Evolutionary conservation across 2,113 vertebrate species (phyloP), one percentile per base, ranked within the genome.

Genomic region (Labeo rohita): DNA sequence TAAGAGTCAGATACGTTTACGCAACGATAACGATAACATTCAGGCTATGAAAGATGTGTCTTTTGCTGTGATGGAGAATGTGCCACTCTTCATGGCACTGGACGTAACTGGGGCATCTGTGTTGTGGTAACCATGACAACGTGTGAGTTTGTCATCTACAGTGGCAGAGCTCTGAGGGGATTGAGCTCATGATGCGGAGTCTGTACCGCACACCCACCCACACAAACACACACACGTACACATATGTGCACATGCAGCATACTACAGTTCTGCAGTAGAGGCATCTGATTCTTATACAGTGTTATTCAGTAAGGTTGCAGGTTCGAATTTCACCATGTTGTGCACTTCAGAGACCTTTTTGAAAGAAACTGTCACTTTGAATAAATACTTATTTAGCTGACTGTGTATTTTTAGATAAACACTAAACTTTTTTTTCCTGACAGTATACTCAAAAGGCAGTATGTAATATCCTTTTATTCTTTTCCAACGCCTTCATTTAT

Each of bases 81-180:
- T 89, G 83, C 84, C 88, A 89, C 80, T 77, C 72, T 80, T 89
- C 89, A 87, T 87, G 39, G 90, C 91, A 61, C 88, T 87, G 85
- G 91, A 92, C 90, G 83, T 72, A 92, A 90, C 91, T 93, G 91
- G 93, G 94, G 92, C 93, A 94, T 93, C 93, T 89, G 92, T 91
- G 92, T 93, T 93, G 91, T 91, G 91, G 94, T 95, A 92, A 87
- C 94, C 90, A 94, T 94, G 93, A 94, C 92, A 92, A 94, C 93
- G 4, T 11, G 70, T 70, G 80, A 66, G 66, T 88, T 90, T 88
- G 82, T 89, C 89, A 90, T 84, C 85, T 52, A 88, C 87, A 85
- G 87, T 81, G 79, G 87, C 79, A 66, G 87, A 88, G 89, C 80
- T 34, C 80, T 87, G 85, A 86, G 85, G 70, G 88, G 80, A 82